Base-by-base conservation (phyloP, 2,797 vertebrate genomes). In the Micropoecilia bifurca region DNA sequence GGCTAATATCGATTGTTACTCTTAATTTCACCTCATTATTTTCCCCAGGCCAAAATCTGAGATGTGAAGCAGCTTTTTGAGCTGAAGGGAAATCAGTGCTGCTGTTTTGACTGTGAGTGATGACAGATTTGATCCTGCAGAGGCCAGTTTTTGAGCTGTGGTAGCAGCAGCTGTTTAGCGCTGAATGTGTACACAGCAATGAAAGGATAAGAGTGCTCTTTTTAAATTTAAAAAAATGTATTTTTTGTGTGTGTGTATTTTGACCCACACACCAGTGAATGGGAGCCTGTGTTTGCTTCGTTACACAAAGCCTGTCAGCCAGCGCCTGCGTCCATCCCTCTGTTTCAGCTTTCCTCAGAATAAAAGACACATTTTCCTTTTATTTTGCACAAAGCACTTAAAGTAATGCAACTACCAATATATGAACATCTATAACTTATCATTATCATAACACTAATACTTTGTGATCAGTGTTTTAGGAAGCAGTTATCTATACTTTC, bases 381-480 rank as follows among this genome's bases (percentile, higher is more conserved):
- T 4, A 48, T 92, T 93, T 95, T 93, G 95, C 95, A 96, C 94
- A 87, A 90, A 91, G 94, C 95, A 96, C 95, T 96, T 96, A 89
- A 88, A 87, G 78, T 93, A 91, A 82, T 59, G 20, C 20, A 39
- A 68, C 18, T 41, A 88, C 50, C 83, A 71, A 87, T 53, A 80
- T 59, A 50, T 78, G 61, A 85, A 77, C 69, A 50, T 75, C 79
- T 85, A 55, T 71, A 45, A 81, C 25, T 83, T 39, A 76, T 68
- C 36, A 68, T 68, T 80, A 73, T 77, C 13, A 71, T 72, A 41
- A 83, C 73, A 73, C 63, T 68, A 80, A 4, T 14, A 73, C 71
- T 74, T 83, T 71, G 80, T 75, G 61, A 76, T 81, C 85, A 81
- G 79, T 83, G 80, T 91, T 92, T 90, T 89, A 80, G 66, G 55